Conservation (phyloP, 2,113 vertebrate genomes). For the Agapornis roseicollis region DNA sequence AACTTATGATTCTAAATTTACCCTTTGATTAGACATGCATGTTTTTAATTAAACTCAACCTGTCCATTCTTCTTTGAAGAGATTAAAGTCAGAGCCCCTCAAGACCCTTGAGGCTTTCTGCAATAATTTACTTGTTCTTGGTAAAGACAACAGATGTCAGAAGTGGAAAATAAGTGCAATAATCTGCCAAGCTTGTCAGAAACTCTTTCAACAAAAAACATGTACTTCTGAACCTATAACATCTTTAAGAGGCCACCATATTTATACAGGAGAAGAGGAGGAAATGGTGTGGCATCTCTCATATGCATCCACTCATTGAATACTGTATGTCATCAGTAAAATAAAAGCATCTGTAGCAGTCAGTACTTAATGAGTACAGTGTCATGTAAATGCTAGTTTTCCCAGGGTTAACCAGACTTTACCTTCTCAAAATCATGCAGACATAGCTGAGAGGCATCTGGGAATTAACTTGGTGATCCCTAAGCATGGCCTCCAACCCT, state of each 20-base stretch:
- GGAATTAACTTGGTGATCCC: not conserved
- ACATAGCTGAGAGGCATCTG: not conserved
- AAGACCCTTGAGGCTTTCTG: not conserved
- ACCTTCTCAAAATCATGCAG: not conserved
- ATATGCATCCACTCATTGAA: rapidly evolving
- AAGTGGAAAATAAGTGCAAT: not conserved
- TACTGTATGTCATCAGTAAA: not conserved
- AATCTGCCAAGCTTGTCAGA: not conserved
- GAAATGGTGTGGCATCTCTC: not conserved
- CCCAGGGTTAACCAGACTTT: not conserved
- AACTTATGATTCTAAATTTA: not conserved
- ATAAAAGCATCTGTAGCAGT: not conserved
- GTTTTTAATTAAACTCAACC: constrained; percentile 18
- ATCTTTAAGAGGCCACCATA: not conserved
- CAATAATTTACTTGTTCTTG: not conserved
- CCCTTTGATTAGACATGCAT: not conserved
- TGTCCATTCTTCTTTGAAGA: constrained; percentile 1
- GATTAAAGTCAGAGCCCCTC: not conserved
- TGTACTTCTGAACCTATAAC: not conserved
- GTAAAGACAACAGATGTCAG: not conserved
- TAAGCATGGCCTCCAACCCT: not conserved
- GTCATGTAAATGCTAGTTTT: not conserved
- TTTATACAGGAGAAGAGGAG: not conserved
- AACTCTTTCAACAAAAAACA: not conserved
- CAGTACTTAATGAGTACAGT: not conserved